phyloP scores from a whole-genome alignment of 2,888 invertebrate genomes.

The Diaphora mendica region DNA sequence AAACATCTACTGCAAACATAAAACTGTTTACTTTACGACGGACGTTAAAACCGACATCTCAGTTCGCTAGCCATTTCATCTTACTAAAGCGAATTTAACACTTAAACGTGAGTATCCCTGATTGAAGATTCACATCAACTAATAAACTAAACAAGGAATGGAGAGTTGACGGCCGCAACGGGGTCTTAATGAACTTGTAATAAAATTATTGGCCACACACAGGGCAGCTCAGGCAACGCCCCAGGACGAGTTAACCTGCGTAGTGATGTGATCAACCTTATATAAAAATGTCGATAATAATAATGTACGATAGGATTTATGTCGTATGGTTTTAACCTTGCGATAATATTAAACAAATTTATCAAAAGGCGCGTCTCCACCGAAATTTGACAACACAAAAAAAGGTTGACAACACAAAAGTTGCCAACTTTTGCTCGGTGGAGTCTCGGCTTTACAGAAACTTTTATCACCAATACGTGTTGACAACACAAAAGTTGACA shows the following conservation, averaged over 20 bases:
- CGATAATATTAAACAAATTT: not conserved
- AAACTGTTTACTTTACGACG: slow-evolving; percentile 32
- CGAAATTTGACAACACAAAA: too few relatives aligned
- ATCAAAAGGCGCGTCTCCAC: too few relatives aligned
- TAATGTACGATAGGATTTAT: not conserved
- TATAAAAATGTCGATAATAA: slow-evolving; percentile 20
- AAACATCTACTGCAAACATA: slow-evolving; percentile 28
- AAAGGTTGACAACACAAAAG: too few relatives aligned
- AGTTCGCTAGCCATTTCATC: slow-evolving; percentile 20
- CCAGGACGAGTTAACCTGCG: slow-evolving; percentile 79
- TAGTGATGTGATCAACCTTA: slow-evolving; percentile 58
- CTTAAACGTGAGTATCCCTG: slow-evolving; percentile 24
- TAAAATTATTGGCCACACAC: slow-evolving; percentile 86
- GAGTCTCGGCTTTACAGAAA: too few relatives aligned
- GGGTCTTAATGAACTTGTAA: slow-evolving; percentile 85
- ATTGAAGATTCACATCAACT: slow-evolving; percentile 48
- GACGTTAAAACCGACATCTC: slow-evolving; percentile 22
- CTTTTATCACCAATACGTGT: too few relatives aligned
- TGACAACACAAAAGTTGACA: too few relatives aligned
- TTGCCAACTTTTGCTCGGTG: too few relatives aligned
- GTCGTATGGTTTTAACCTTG: too few relatives aligned
- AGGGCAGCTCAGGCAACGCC: slow-evolving; percentile 81
- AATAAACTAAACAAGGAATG: slow-evolving; percentile 63
- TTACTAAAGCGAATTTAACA: slow-evolving; percentile 20
- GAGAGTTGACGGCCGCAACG: slow-evolving; percentile 68